A percentile compares a stretch with the other conserved stretches of the same genome.
phyloP scores from a whole-genome alignment of 2,797 vertebrate genomes.

The Spondyliosoma cantharus region DNA sequence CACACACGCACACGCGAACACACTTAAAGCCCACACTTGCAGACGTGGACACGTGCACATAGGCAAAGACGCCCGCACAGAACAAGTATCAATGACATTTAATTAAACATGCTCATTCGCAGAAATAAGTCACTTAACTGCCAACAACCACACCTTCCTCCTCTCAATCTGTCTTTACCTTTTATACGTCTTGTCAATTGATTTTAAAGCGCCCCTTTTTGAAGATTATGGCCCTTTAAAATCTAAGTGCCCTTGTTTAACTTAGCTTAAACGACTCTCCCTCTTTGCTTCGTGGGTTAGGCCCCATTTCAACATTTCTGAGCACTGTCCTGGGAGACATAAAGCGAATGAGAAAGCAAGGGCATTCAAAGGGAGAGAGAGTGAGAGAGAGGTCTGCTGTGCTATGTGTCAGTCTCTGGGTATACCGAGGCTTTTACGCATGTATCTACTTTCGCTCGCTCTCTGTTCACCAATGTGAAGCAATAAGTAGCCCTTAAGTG shows the following conservation, averaged over 20 bases:
- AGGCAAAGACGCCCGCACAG: conserved; percentile 16
- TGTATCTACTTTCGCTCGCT: conserved; percentile 74
- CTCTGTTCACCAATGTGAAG: conserved; percentile 66
- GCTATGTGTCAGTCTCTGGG: conserved; percentile 69
- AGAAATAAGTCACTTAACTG: conserved; percentile 68
- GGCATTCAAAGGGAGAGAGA: conserved; percentile 67
- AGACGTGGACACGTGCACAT: conserved; percentile 39
- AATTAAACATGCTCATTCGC: conserved; percentile 71
- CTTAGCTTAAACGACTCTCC: conserved; percentile 82
- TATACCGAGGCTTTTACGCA: conserved; percentile 66
- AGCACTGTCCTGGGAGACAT: conserved; percentile 84
- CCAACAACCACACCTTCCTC: conserved; percentile 67
- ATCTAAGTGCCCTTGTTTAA: conserved; percentile 85
- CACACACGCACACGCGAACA: conserved; percentile 17
- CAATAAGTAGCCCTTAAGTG: conserved; percentile 80
- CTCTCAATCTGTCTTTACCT: conserved; percentile 73
- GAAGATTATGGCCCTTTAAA: conserved; percentile 84
- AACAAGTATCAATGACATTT: conserved; percentile 58
- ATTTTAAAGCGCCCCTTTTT: conserved; percentile 81
- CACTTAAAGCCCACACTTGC: conserved; percentile 16
- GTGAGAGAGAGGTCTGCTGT: conserved; percentile 51
- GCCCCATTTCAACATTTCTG: conserved; percentile 83
- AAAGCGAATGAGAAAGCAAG: conserved; percentile 80
- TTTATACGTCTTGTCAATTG: conserved; percentile 83
- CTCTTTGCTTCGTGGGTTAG: conserved; percentile 81